A percentile compares a stretch with the other conserved stretches of the same genome.
Evolutionary conservation across 2,888 invertebrate genomes (phyloP).

Genomic region (Argyra leucocephala): DNA sequence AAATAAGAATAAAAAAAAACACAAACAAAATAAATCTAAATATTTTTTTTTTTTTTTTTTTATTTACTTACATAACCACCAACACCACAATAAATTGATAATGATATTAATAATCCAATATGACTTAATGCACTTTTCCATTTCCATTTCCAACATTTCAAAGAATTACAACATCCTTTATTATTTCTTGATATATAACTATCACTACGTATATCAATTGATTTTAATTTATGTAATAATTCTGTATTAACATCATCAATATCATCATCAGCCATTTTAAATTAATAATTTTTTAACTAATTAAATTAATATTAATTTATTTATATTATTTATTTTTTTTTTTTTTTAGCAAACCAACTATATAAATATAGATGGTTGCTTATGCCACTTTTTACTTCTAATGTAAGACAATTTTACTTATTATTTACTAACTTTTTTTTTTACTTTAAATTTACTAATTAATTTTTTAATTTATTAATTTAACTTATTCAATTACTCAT

Average conservation of each 20-base stretch:
- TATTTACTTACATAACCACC: conserved; percentile 64
- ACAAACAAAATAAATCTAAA: background rate
- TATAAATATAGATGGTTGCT: too few species aligned
- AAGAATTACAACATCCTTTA: conserved; percentile 44
- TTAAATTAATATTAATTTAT: conserved; percentile 13
- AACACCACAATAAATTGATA: conserved; percentile 67
- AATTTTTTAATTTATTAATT: too few species aligned
- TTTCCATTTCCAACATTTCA: conserved; percentile 44
- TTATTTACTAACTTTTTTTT: too few species aligned
- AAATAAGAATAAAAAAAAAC: too few species aligned
- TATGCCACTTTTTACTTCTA: too few species aligned
- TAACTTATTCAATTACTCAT: too few species aligned
- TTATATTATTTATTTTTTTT: conserved; percentile 9
- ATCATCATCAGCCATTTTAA: conserved; percentile 26
- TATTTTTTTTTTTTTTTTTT: too few species aligned
- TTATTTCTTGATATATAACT: conserved; percentile 29
- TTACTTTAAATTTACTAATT: too few species aligned
- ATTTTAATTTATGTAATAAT: conserved; percentile 40
- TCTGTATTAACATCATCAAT: conserved; percentile 41
- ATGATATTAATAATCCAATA: conserved; percentile 61
- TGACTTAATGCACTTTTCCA: conserved; percentile 62
- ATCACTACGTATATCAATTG: conserved; percentile 35
- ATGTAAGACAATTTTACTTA: too few species aligned
- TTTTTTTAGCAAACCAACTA: too few species aligned
- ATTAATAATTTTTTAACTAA: background rate